A percentile compares a stretch with the other conserved stretches of the same genome.
phyloP scores from a whole-genome alignment of 2,888 invertebrate genomes.

The Leptopilina drosophilae region DNA sequence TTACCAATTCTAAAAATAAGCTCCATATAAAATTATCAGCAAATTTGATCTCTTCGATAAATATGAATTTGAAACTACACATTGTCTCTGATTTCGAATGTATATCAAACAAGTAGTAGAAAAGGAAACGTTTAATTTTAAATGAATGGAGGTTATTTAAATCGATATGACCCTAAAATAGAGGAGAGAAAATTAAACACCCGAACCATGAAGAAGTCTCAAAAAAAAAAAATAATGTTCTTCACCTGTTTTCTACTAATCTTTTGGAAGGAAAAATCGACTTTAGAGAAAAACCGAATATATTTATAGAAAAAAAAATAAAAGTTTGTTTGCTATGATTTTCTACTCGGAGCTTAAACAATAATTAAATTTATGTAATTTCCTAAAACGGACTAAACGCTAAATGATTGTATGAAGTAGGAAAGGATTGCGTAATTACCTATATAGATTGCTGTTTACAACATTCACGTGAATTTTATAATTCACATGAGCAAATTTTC shows the following conservation, averaged over 20 bases:
- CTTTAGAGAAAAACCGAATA: background rate
- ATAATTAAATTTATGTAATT: constrained; percentile 10
- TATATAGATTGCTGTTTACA: constrained; percentile 10
- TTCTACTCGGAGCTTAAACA: background rate
- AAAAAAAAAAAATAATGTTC: background rate
- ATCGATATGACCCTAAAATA: constrained; percentile 13
- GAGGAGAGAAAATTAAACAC: background rate
- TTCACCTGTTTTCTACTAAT: constrained; percentile 17
- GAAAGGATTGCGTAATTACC: background rate
- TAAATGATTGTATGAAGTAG: background rate
- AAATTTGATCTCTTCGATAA: background rate
- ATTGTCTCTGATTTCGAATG: background rate
- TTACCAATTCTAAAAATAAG: no score
- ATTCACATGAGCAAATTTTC: background rate
- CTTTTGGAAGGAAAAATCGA: background rate
- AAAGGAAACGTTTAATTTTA: background rate
- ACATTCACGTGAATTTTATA: background rate
- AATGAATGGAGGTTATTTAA: constrained; percentile 1
- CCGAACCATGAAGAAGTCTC: background rate
- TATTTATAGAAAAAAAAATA: background rate
- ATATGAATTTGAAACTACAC: background rate
- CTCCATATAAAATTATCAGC: background rate
- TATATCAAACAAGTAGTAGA: background rate
- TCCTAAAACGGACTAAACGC: constrained; percentile 13
- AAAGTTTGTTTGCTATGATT: background rate